Conservation (phyloP, 2,888 invertebrate genomes). For the Oeneis ivallda region DNA sequence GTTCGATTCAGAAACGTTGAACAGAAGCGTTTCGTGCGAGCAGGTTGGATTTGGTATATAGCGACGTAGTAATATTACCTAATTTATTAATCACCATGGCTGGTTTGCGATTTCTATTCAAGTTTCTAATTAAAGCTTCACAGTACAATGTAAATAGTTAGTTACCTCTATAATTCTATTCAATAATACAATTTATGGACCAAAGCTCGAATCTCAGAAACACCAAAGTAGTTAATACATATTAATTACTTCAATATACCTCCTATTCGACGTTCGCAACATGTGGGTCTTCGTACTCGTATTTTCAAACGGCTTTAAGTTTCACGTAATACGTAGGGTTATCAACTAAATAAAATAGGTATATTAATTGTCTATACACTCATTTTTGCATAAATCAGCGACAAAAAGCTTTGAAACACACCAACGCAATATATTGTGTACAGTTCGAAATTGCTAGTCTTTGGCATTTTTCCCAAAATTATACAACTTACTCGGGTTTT, state of each 20-base stretch:
- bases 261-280: constrained; percentile 14
- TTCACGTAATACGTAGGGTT: constrained; percentile 19
- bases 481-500: too few relatives aligned
- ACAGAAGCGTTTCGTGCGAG: too few relatives aligned
- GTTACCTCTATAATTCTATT: background rate
- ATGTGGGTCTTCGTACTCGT: constrained; percentile 20
- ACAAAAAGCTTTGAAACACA: too few relatives aligned
- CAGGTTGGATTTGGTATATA: too few relatives aligned
- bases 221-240: constrained; percentile 22
- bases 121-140: background rate
- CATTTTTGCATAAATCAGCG: too few relatives aligned
- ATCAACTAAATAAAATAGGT: background rate
- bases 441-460: too few relatives aligned
- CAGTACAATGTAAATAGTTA: background rate
- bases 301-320: constrained; percentile 25
- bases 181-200: background rate
- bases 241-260: constrained; percentile 23
- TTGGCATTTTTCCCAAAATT: too few relatives aligned
- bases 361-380: too few relatives aligned
- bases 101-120: too few relatives aligned
- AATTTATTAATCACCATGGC: background rate
- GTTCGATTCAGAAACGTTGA: too few relatives aligned
- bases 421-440: too few relatives aligned
- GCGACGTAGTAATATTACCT: too few relatives aligned
- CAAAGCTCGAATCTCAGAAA: constrained; percentile 11